A percentile compares a stretch with the other conserved stretches of the same genome.
Conservation (phyloP, 2,797 vertebrate species). For the Falco columbarius region DNA sequence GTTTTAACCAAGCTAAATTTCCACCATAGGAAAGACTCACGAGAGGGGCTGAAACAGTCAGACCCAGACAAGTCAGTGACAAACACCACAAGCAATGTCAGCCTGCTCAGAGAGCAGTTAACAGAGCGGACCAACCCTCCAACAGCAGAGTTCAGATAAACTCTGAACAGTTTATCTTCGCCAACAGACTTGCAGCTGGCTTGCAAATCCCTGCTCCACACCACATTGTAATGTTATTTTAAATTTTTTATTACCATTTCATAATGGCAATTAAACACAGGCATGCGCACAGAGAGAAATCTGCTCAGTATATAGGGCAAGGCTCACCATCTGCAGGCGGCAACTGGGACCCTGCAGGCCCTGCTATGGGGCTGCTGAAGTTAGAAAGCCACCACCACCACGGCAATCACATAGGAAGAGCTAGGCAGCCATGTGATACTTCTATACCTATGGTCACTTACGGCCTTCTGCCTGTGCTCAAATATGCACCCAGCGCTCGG, state of each 20-base stretch:
- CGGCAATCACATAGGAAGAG: rapidly evolving
- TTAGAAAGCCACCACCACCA: neutral
- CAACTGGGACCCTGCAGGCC: rapidly evolving
- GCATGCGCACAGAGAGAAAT: neutral
- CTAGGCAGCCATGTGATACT: neutral
- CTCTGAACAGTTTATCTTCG: rapidly evolving
- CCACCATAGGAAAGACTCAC: neutral
- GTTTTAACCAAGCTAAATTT: neutral
- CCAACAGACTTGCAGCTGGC: neutral
- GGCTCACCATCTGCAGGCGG: neutral
- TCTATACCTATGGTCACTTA: neutral
- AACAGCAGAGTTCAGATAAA: neutral
- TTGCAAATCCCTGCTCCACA: neutral
- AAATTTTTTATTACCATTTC: neutral
- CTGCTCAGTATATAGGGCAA: neutral
- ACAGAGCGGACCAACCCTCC: neutral
- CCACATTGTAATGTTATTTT: neutral
- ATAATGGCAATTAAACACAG: neutral
- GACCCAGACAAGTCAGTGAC: neutral
- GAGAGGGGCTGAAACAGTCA: neutral
- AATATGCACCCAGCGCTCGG: neutral
- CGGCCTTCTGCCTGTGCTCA: neutral
- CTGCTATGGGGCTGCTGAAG: neutral
- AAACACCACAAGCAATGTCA: neutral
- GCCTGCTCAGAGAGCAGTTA: neutral